Conservation (phyloP, 1,140 invertebrate species). For the Ptiloglossa arizonensis region DNA sequence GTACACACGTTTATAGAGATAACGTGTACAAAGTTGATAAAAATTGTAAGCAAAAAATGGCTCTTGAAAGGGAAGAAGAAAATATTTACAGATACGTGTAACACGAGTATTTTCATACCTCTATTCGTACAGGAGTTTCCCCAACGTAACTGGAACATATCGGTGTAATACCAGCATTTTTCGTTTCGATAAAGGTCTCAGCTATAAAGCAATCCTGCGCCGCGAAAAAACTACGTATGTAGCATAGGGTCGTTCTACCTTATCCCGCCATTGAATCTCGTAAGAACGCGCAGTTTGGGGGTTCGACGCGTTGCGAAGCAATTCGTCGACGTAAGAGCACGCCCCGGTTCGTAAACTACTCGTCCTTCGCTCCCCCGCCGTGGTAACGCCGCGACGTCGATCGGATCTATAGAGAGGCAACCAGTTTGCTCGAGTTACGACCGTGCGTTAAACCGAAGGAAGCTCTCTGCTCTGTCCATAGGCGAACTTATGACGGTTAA, state of each 20-base stretch:
- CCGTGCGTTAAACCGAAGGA: conserved; percentile 35
- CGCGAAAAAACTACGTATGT: conserved; percentile 21
- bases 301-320: conserved; percentile 10
- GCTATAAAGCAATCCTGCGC: conserved; percentile 40
- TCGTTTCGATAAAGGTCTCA: too few species aligned
- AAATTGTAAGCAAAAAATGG: too few species aligned
- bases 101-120: too few species aligned
- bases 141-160: too few species aligned
- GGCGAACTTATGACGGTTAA: conserved; percentile 34
- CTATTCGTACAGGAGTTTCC: too few species aligned
- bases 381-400: neutral
- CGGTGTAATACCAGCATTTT: too few species aligned
- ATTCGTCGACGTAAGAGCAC: conserved; percentile 22
- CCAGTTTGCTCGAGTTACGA: conserved; percentile 42
- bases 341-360: conserved; percentile 9
- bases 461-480: neutral
- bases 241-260: conserved; percentile 36
- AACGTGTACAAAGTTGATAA: too few species aligned
- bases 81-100: too few species aligned
- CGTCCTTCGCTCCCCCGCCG: neutral
- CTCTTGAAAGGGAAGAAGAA: too few species aligned
- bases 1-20: too few species aligned
- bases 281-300: conserved; percentile 15
- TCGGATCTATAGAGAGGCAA: conserved; percentile 27
- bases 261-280: conserved; percentile 53